phyloP scores from a whole-genome alignment of 1,140 invertebrate genomes.

The Bombus pyrosoma region DNA sequence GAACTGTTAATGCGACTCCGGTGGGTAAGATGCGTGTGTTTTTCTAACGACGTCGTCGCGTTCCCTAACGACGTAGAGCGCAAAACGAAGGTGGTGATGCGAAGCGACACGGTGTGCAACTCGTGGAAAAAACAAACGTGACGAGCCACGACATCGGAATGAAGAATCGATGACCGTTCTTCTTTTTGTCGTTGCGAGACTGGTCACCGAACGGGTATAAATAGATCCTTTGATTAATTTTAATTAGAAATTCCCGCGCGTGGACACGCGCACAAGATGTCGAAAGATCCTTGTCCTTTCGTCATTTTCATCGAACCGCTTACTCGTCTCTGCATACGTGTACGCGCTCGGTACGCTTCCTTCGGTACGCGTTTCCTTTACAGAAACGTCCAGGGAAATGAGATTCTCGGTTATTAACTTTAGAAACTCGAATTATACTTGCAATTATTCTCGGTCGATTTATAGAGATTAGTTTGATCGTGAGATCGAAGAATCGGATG shows the following conservation, averaged over 20 bases:
- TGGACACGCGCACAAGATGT: not conserved
- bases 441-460: too few species aligned
- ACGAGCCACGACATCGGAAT: constrained; percentile 46
- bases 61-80: constrained; percentile 9
- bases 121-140: constrained; percentile 25
- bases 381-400: not conserved
- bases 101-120: not conserved
- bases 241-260: constrained; percentile 29
- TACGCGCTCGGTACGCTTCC: too few species aligned
- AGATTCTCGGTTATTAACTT: not conserved
- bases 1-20: constrained; percentile 44
- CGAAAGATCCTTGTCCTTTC: constrained; percentile 1
- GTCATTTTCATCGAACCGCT: not conserved
- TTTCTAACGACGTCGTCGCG: constrained; percentile 50
- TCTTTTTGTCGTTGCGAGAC: constrained; percentile 7
- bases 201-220: not conserved
- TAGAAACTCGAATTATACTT: not conserved
- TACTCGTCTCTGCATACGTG: not conserved
- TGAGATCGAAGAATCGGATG: too few species aligned
- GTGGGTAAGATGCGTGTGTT: constrained; percentile 34
- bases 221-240: constrained; percentile 46
- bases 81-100: constrained; percentile 46
- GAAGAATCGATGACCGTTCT: constrained; percentile 33
- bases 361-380: too few species aligned
- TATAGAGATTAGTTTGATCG: too few species aligned